Conservation (phyloP, 2,797 vertebrate species). For the Ciconia nigra region DNA sequence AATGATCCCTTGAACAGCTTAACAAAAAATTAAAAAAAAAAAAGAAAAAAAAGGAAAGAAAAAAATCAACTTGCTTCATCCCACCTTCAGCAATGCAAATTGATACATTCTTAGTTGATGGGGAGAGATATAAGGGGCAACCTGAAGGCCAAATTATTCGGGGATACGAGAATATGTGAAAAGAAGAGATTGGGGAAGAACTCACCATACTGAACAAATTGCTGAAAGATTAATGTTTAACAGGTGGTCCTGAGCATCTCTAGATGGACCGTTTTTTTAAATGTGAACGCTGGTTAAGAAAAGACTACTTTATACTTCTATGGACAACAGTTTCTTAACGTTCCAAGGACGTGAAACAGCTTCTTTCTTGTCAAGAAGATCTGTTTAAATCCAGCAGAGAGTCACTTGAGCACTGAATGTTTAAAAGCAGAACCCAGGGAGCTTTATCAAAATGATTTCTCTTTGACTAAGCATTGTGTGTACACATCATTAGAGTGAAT, state of each 20-base stretch:
- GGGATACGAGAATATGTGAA: not conserved
- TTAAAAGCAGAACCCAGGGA: conserved; percentile 57
- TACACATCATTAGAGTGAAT: not conserved
- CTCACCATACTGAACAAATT: conserved; percentile 3
- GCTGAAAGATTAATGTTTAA: conserved; percentile 10
- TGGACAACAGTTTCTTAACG: not conserved
- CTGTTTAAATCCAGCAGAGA: conserved; percentile 36
- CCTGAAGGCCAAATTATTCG: not conserved
- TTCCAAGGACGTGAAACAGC: conserved; percentile 2
- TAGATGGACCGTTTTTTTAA: conserved; percentile 3
- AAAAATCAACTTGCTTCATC: not conserved
- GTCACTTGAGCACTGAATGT: conserved; percentile 38
- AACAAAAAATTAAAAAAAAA: not conserved
- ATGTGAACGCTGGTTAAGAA: conserved; percentile 38
- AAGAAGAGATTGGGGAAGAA: conserved; percentile 9
- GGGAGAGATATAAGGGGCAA: not conserved
- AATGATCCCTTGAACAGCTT: not conserved
- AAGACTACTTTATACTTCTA: conserved; percentile 8
- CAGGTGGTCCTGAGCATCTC: conserved; percentile 54
- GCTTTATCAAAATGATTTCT: conserved; percentile 46
- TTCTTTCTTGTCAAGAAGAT: not conserved
- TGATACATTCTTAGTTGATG: not conserved
- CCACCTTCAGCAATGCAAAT: not conserved
- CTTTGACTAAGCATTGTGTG: conserved; percentile 27
- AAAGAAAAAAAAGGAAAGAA: not conserved